Evolutionary conservation across 1,140 invertebrate species (phyloP), one percentile per base, ranked within the genome.

Genomic region (Rhopalosiphum padi): DNA sequence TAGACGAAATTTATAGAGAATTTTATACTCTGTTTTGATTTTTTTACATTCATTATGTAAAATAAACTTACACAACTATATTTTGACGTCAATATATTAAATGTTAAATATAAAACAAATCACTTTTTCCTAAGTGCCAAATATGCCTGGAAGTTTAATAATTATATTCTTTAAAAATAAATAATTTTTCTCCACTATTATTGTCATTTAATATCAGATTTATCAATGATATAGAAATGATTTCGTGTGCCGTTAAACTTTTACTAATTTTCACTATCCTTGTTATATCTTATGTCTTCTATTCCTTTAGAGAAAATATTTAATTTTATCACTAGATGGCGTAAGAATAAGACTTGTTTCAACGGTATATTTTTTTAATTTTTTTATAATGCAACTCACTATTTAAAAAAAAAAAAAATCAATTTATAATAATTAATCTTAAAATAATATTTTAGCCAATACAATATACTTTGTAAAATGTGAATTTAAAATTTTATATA

Each of bases 381-480:
- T n/a, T n/a, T 6, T 23, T 7, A 2, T 37, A 4, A 25, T 89
- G 0, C 22, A 53, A 37, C 21, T 89, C 9, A 21, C 3, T 53
- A 53, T 51, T 35, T 21, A 18, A 48, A 86, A 87, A 48, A 48
- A 8, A 30, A 87, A 35, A 35, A 1, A 25, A 43, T 11, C 7
- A n/a, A 60, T 90, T 90, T 90, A 43, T n/a, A 60, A 41, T 37
- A n/a, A n/a, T 90, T 5, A 18, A 30, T 86, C n/a, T 86, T 86
- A 30, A 86, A 86, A 86, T 68, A 68, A 46, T 86, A 23, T 23
- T 23, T 85, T 30, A 86, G 41, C 2, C 41, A 11, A 43, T 41
- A 9, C 11, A 9, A 6, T 30, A 86, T 86, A 46, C 43, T 23
- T 46, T 25, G 60, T 68, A n/a, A 43, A 86, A 25, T 30, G 18